A percentile compares a stretch with the other conserved stretches of the same genome.
These are phyloP conservation scores for Thamnaconus septentrionalis DNA, from an alignment of 2,113 vertebrate genomes.

Conservation along the genomic window DNA sequence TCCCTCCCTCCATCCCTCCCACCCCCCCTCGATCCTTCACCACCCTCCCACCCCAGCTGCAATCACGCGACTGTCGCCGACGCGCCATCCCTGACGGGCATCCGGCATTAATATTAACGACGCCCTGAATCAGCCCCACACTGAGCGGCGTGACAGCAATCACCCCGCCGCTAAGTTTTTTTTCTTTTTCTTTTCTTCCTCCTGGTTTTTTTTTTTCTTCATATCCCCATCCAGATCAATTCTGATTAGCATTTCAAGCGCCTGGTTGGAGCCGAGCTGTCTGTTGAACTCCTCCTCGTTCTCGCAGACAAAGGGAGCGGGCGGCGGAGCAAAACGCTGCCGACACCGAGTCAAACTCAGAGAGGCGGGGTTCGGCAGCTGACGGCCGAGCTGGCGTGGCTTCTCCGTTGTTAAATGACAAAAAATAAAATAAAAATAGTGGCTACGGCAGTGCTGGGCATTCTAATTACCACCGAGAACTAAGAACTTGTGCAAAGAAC, in stretches of 20 bases:
- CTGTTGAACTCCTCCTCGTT: conserved; percentile 59
- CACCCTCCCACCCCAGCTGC: conserved; percentile 12
- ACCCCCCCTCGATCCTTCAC: no score
- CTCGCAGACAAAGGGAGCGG: conserved; percentile 26
- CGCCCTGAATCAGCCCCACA: conserved; percentile 66
- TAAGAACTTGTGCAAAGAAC: conserved; percentile 23
- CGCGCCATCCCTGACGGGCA: conserved; percentile 61
- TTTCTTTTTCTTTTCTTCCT: conserved; percentile 24
- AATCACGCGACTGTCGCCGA: conserved; percentile 69
- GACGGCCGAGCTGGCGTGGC: conserved; percentile 11
- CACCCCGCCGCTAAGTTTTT: conserved; percentile 28
- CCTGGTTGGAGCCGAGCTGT: conserved; percentile 45
- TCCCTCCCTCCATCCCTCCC: no score
- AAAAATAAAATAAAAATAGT: background rate
- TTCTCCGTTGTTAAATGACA: conserved; percentile 13
- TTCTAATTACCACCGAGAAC: conserved; percentile 31
- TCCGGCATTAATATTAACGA: conserved; percentile 74
- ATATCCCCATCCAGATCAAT: conserved; percentile 69
- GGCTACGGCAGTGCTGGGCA: conserved; percentile 1
- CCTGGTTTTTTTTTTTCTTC: conserved; percentile 25
- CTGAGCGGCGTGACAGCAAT: conserved; percentile 67
- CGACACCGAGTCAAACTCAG: conserved; percentile 36
- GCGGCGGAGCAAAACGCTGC: conserved; percentile 31
- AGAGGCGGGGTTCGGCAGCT: conserved; percentile 43
- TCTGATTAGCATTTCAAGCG: conserved; percentile 67